Evolutionary conservation across 2,888 invertebrate species (phyloP).

Genomic region (Lithophane semibrunnea): DNA sequence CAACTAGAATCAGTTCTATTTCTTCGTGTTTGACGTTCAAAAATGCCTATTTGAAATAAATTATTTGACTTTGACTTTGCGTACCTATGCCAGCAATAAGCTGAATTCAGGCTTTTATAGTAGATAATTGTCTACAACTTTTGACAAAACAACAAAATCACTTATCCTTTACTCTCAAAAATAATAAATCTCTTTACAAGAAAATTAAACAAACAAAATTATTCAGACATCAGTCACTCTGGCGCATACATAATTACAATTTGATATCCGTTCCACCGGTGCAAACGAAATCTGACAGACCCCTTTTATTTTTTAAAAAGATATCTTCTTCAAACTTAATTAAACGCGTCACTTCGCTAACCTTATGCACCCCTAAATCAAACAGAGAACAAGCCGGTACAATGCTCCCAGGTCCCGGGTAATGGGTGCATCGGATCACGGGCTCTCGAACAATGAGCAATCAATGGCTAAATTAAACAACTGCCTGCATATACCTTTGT

Average conservation of each 20-base stretch:
- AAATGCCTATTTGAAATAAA: no score
- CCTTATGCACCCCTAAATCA: constrained; percentile 82
- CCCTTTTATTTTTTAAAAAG: constrained; percentile 52
- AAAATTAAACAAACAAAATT: constrained; percentile 41
- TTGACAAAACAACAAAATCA: neutral
- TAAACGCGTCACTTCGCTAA: constrained; percentile 71
- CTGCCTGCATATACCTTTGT: constrained; percentile 73
- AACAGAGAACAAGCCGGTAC: constrained; percentile 78
- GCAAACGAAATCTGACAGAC: constrained; percentile 54
- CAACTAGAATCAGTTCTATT: no score
- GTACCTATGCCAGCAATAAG: no score
- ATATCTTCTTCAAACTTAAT: constrained; percentile 72
- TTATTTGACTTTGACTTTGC: no score
- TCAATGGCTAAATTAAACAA: constrained; percentile 89
- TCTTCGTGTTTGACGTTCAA: no score
- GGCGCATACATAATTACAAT: constrained; percentile 46
- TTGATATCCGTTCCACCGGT: constrained; percentile 41
- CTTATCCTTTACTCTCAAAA: neutral
- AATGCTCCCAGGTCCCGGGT: constrained; percentile 75
- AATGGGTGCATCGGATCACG: constrained; percentile 75
- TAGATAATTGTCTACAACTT: no score
- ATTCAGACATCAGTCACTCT: constrained; percentile 50
- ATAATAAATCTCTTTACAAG: constrained; percentile 1
- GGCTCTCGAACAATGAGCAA: constrained; percentile 87
- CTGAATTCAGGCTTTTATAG: no score